A percentile compares a stretch with the other conserved stretches of the same genome.
These are phyloP conservation scores for Paratrypauchen microcephalus DNA, from an alignment of 2,797 vertebrate genomes.

Conservation along the genomic window DNA sequence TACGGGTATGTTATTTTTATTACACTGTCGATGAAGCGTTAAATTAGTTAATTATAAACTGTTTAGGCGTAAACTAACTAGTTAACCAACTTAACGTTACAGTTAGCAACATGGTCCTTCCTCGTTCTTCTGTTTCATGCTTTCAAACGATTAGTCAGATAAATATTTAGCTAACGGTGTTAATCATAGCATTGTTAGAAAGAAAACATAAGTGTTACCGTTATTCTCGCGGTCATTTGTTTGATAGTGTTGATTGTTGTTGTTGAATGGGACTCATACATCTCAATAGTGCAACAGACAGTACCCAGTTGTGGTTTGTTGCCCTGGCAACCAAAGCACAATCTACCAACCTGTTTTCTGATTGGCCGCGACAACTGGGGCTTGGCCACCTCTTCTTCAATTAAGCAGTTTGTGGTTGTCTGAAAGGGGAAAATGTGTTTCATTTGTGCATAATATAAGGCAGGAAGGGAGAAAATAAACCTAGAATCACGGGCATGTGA, in stretches of 20 bases:
- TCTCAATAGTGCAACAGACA: neutral
- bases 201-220: neutral
- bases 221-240: neutral
- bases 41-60: neutral
- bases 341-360: conserved; percentile 41
- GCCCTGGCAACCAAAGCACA: conserved; percentile 26
- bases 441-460: too few species aligned
- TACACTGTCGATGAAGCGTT: neutral
- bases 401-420: too few species aligned
- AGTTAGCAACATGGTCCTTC: neutral
- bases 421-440: too few species aligned
- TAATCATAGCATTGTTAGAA: neutral
- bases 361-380: conserved; percentile 38
- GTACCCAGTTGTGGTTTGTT: conserved; percentile 40
- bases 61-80: neutral
- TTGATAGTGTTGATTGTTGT: neutral
- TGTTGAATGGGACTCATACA: neutral
- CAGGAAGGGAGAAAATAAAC: too few species aligned
- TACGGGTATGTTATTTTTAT: neutral
- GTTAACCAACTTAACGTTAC: too few species aligned
- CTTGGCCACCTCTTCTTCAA: too few species aligned
- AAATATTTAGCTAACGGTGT: neutral
- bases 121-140: neutral
- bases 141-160: neutral
- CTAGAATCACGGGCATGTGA: too few species aligned